Base-by-base conservation (phyloP, 2,113 vertebrate genomes). In the Notothenia coriiceps region DNA sequence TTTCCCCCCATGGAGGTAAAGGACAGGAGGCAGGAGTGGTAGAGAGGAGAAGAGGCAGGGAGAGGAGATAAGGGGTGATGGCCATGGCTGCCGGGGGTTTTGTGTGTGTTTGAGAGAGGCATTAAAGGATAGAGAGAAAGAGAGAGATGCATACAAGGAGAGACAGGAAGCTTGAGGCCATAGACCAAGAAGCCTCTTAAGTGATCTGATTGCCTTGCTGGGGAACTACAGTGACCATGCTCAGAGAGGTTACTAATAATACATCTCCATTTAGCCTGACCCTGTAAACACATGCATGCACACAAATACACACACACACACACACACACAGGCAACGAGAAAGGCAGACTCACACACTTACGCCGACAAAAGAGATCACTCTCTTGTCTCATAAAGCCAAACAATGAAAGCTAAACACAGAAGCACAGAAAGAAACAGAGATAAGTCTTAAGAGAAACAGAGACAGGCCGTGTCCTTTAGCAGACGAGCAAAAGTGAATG, bases 141-240 rank as follows among this genome's bases (percentile, higher is more conserved):
- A 62, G 25, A 83, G 69, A 91, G 76, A 86, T 47, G 65, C 74
- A 86, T 82, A 88, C 77, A 87, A 65, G 87, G 68, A 83, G 67
- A 89, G 84, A 89, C 86, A 90, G 82, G 67, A 76, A 54, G 95
- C 96, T 96, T 95, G 93, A 86, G 90, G 91, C 86, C 86, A 96
- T 94, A 95, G 94, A 96, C 94, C 94, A 95, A 88, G 88, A 82
- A 89, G 91, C 79, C 92, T 93, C 92, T 93, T 92, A 93, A 94
- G 93, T 92, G 91, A 94, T 94, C 89, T 90, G 93, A 94, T 94
- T 93, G 91, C 90, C 77, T 89, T 87, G 86, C 84, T 83, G 66
- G 78, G 89, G 86, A 91, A 86, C 86, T 77, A 71, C 72, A 77
- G 81, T 79, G 77, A 79, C 86, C 47, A 69, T 54, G 71, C 83